Conservation (phyloP, 2,113 vertebrate species). For the Actenoides hombroni region DNA sequence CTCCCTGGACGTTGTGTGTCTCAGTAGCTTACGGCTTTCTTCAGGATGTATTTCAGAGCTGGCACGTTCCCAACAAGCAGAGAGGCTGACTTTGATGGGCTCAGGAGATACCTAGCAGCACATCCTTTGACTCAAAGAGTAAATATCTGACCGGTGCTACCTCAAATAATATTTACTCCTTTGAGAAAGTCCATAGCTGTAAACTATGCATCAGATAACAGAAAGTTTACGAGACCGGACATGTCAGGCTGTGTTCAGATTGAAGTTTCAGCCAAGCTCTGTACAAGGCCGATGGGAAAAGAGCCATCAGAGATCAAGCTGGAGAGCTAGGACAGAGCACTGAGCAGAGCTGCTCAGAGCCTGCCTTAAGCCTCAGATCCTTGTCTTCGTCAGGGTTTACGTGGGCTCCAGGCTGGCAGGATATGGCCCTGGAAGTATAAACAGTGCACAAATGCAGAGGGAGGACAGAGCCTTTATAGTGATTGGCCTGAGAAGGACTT, state of each 20-base stretch:
- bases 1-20: neutral
- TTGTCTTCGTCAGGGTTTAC: neutral
- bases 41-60: neutral
- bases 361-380: neutral
- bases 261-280: neutral
- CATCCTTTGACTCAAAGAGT: slow-evolving; percentile 8
- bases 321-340: neutral
- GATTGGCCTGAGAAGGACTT: slow-evolving; percentile 13
- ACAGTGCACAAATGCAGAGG: neutral
- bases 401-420: neutral
- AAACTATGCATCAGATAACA: slow-evolving; percentile 13
- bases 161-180: slow-evolving; percentile 34
- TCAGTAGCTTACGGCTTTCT: neutral
- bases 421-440: neutral
- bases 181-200: neutral
- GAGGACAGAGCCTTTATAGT: neutral
- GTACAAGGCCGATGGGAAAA: neutral
- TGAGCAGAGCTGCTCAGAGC: neutral
- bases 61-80: neutral
- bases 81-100: neutral
- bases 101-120: neutral
- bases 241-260: neutral
- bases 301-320: neutral
- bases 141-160: slow-evolving; percentile 12
- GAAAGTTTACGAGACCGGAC: neutral